These are phyloP conservation scores for Silurus aristotelis DNA, from an alignment of 2,797 vertebrate genomes.

Conservation along the genomic window DNA sequence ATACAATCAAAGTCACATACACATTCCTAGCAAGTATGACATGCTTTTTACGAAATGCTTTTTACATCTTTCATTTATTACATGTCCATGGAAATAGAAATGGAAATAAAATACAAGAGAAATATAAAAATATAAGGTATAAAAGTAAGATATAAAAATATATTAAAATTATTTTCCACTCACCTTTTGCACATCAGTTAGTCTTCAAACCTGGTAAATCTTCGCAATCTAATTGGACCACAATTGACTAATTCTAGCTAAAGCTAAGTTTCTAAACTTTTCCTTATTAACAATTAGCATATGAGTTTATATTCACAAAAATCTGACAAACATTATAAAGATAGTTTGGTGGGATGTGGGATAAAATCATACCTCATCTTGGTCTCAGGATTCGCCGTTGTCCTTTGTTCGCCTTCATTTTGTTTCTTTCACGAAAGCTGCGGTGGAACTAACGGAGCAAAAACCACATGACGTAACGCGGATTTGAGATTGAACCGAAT, in stretches of 20 bases:
- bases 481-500: conserved; percentile 12
- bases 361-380: not conserved
- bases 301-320: not conserved
- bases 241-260: not conserved
- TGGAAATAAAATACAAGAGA: no score
- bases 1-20: no score
- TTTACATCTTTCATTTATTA: no score
- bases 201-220: not conserved
- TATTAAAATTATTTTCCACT: not conserved
- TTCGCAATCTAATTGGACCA: not conserved
- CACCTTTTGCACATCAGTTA: not conserved
- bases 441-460: not conserved
- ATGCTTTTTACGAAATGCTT: no score
- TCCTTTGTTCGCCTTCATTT: not conserved
- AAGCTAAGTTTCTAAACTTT: not conserved
- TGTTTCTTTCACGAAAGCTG: not conserved
- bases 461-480: not conserved
- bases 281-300: not conserved
- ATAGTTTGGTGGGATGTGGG: not conserved
- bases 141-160: no score
- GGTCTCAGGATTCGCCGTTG: not conserved
- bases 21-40: no score
- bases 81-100: no score
- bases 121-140: no score
- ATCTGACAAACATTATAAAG: not conserved